Conservation (phyloP, 1,140 invertebrate genomes). For the Bombus pyrosoma region DNA sequence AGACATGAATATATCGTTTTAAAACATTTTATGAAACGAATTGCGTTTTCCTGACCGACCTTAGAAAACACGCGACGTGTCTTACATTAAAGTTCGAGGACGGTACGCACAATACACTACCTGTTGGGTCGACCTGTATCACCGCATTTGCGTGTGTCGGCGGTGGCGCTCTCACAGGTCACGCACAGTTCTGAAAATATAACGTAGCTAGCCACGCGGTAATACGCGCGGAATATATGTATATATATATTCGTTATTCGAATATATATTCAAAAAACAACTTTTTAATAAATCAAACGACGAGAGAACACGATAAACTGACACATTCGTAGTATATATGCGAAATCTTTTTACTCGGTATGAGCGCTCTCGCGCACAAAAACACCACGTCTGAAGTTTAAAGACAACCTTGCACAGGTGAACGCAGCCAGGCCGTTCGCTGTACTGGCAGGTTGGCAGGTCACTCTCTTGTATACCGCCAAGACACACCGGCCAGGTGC, state of each 20-base stretch:
- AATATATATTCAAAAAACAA: background rate
- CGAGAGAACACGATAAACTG: constrained; percentile 8
- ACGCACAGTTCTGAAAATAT: constrained; percentile 57
- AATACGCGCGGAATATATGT: constrained; percentile 29
- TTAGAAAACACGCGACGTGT: constrained; percentile 28
- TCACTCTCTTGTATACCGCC: constrained; percentile 73
- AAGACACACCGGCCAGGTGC: constrained; percentile 73
- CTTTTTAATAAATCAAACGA: background rate
- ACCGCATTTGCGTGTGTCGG: constrained; percentile 55
- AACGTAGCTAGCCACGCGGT: constrained; percentile 54
- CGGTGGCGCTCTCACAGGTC: constrained; percentile 53
- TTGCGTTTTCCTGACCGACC: constrained; percentile 10
- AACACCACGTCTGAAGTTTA: constrained; percentile 57
- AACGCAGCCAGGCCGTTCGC: constrained; percentile 70
- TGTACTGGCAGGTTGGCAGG: constrained; percentile 75
- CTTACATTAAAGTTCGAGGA: constrained; percentile 59
- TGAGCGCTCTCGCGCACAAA: constrained; percentile 19
- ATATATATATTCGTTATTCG: background rate
- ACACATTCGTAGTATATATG: background rate
- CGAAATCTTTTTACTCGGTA: constrained; percentile 24
- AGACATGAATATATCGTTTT: background rate
- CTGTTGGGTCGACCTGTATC: constrained; percentile 57
- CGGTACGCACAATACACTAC: constrained; percentile 65
- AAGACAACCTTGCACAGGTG: constrained; percentile 71
- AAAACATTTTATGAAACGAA: background rate